Base-by-base conservation (phyloP, 2,113 vertebrate genomes). In the Myxocyprinus asiaticus region DNA sequence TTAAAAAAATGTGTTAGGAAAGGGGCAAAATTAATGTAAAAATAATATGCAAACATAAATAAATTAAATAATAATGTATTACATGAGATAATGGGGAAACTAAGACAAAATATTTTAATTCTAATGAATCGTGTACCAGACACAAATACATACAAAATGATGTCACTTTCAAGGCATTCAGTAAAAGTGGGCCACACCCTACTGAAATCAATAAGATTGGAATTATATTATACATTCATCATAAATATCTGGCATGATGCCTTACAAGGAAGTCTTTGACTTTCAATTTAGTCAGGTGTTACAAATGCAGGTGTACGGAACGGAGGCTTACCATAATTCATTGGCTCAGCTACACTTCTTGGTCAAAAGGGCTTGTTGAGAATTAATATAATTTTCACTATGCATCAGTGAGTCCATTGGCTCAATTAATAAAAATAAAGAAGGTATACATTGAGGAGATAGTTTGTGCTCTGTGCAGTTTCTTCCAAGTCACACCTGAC, bases 401-500 rank as follows among this genome's bases (percentile, higher is more conserved):
- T 82, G 42, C 64, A 51, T 45, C 10, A 53, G 43, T 45, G 71
- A 90, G 87, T 90, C 88, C 79, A 85, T 85, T 85, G 6, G 80
- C 77, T 76, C 85, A 90, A 91, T 91, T 92, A 91, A 90, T 90
- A 90, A 84, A 88, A 80, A 75, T 68, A 87, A 86, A 85, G 81
- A 86, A 79, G 58, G 22, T 33, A 33, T 59, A 83, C 69, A 62
- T 6, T 17, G 6, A 43, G 67, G 58, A 77, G 62, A 74, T 55
- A 4, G 44, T 56, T 58, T 75, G 50, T 64, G 47, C 9, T 45
- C 45, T 69, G 62, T 48, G 9, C 72, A 15, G 56, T 45, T 15
- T 66, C 42, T 70, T 80, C 64, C 66, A 48, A 12, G 4, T 85
- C 90, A 96, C 85, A 96, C 95, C 86, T 96, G 95, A 89, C 94